Base-by-base conservation (phyloP, 2,113 vertebrate species). In the Phylloscopus whistleri region DNA sequence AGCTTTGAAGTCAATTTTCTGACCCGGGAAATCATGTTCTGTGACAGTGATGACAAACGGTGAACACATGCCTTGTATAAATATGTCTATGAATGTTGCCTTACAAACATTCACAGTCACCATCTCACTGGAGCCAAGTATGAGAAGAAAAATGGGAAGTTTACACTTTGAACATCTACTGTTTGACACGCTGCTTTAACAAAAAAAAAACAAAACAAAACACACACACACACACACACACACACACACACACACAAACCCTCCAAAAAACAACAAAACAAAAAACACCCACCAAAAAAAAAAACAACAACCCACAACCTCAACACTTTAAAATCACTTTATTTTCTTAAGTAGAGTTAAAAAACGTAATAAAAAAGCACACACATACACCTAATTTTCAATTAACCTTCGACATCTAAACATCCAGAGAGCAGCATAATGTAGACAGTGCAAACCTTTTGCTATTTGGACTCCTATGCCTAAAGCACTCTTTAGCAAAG, bases 11-110 rank as follows among this genome's bases (percentile, higher is more conserved):
- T 97, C 95, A 92, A 95, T 97, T 97, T 96, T 89, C 93, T 97
- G 96, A 97, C 95, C 97, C 85, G 11, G 94, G 95, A 97, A 97
- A 97, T 97, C 96, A 97, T 97, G 96, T 97, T 93, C 30, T 46
- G 94, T 96, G 97, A 96, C 96, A 96, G 96, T 74, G 90, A 94
- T 94, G 97, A 97, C 96, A 97, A 94, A 96, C 62, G 66, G 87
- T 85, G 96, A 96, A 91, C 95, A 90, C 70, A 77, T 93, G 91
- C 81, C 92, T 94, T 87, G 89, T 94, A 94, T 90, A 94, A 97
- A 95, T 84, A 96, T 84, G 91, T 91, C 91, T 74, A 23, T 74
- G 94, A 93, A 79, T 31, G 90, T 91, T 91, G 93, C 80, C 37
- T 96, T 89, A 86, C 91, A 94, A 94, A 95, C 87, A 68, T n/a